phyloP scores from a whole-genome alignment of 2,113 vertebrate species.

The Eonycteris spelaea region DNA sequence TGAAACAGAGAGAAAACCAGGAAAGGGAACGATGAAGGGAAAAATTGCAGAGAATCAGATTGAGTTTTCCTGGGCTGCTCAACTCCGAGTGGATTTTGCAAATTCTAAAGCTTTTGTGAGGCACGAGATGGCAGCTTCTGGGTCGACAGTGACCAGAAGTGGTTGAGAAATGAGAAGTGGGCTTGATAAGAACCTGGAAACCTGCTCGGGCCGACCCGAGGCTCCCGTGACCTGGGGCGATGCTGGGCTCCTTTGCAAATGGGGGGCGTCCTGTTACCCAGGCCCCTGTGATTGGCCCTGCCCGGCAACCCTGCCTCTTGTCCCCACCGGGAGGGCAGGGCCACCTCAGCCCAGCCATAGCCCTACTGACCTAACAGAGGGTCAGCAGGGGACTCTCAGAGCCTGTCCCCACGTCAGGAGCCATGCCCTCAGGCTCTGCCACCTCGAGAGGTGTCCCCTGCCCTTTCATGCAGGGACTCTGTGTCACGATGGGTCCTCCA shows the following conservation, averaged over 20 bases:
- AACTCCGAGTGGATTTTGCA: neutral
- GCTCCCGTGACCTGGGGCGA: neutral
- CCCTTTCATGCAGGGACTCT: neutral
- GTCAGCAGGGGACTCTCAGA: neutral
- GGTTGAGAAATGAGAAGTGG: neutral
- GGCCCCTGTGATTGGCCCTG: neutral
- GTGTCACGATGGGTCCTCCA: rapidly evolving
- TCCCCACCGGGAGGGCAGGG: no score
- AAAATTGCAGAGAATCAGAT: no score
- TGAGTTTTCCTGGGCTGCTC: neutral
- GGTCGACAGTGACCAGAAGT: neutral
- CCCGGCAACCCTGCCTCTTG: no score
- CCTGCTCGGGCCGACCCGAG: neutral
- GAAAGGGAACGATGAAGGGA: neutral
- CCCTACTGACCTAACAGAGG: no score
- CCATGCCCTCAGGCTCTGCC: no score
- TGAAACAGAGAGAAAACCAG: neutral
- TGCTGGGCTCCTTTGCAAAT: neutral
- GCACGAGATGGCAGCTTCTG: neutral
- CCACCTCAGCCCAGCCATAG: no score
- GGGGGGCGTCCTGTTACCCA: neutral
- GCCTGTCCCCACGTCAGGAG: neutral
- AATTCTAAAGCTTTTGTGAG: neutral
- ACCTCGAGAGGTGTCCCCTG: neutral
- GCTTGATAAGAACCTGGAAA: neutral